Evolutionary conservation across 2,113 vertebrate species (phyloP), one percentile per base, ranked within the genome.

Genomic region (Neolamprologus tretocephalus): DNA sequence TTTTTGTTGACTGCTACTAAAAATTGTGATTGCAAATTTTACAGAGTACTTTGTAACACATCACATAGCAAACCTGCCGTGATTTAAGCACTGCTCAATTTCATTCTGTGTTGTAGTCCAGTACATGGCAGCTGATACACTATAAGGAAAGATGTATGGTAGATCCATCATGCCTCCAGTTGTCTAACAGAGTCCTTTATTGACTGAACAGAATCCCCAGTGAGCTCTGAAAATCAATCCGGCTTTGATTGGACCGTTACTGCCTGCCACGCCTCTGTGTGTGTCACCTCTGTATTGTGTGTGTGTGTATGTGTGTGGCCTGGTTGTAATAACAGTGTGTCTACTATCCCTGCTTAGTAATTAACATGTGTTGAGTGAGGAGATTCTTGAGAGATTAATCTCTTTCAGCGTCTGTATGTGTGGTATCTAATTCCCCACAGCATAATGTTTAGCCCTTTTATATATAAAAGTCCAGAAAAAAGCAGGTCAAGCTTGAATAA

Each of bases 101-200:
- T 54, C 9, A 11, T 35, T 75, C 8, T 17, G 2, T 37, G 26
- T 23, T 23, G 11, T 17, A 37, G 37, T 35, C 57, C n/a, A 63
- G 75, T 7, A 26, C 35, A 31, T 19, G 54, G 57, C 88, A 89
- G 86, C 84, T 89, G 90, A 21, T 81, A 86, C 17, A 33, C 85
- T 84, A 85, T 84, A 88, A 84, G 68, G 40, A 47, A n/a, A 79
- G 86, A 90, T 23, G 73, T 85, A 86, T 82, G 88, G 84, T 33
- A 66, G 84, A 92, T 95, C 92, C 92, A 93, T 96, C 91, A 94
- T 93, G 93, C 93, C 91, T 90, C 81, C 87, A 91, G 90, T 86
- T 93, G 93, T 96, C 94, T 89, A 87, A 96, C 94, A 94, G 89
- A 94, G 90, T 94, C 90, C 42, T 79, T 57, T 94, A 94, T 94